Percentiles rank a stretch among this genome's conserved stretches.
These are phyloP conservation scores for Drepana falcataria DNA, from an alignment of 2,888 invertebrate genomes.

Conservation along the genomic window DNA sequence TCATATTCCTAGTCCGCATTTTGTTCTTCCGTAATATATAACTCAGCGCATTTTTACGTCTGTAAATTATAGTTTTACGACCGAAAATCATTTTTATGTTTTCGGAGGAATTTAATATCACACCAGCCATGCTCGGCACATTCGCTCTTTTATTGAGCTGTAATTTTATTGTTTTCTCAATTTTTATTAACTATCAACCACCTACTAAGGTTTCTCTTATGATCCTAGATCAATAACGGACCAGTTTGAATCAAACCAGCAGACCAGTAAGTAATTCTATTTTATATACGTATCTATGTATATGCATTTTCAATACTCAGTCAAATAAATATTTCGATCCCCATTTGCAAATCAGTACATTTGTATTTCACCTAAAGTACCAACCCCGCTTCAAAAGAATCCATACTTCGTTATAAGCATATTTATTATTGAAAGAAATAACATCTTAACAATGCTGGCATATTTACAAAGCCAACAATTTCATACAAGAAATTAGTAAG, in stretches of 20 bases:
- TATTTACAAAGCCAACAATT: slow-evolving; percentile 41
- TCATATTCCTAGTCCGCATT: slow-evolving; percentile 39
- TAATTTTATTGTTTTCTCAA: slow-evolving; percentile 79
- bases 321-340: too few relatives aligned
- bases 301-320: too few relatives aligned
- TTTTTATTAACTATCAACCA: slow-evolving; percentile 78
- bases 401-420: too few relatives aligned
- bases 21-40: slow-evolving; percentile 55
- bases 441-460: neutral
- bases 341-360: too few relatives aligned
- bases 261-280: slow-evolving; percentile 3
- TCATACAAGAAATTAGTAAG: slow-evolving; percentile 37
- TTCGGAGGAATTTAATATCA: slow-evolving; percentile 78
- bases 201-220: slow-evolving; percentile 57
- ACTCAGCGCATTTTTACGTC: slow-evolving; percentile 77
- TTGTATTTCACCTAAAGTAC: too few relatives aligned
- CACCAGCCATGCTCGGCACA: slow-evolving; percentile 73
- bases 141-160: slow-evolving; percentile 75
- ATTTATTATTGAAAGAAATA: too few relatives aligned
- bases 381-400: too few relatives aligned
- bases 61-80: slow-evolving; percentile 80
- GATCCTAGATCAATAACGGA: slow-evolving; percentile 43
- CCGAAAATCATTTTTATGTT: slow-evolving; percentile 79
- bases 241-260: slow-evolving; percentile 23
- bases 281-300: slow-evolving; percentile 1